Base-by-base conservation (phyloP, 2,888 invertebrate genomes). In the Loripinus fragilis region DNA sequence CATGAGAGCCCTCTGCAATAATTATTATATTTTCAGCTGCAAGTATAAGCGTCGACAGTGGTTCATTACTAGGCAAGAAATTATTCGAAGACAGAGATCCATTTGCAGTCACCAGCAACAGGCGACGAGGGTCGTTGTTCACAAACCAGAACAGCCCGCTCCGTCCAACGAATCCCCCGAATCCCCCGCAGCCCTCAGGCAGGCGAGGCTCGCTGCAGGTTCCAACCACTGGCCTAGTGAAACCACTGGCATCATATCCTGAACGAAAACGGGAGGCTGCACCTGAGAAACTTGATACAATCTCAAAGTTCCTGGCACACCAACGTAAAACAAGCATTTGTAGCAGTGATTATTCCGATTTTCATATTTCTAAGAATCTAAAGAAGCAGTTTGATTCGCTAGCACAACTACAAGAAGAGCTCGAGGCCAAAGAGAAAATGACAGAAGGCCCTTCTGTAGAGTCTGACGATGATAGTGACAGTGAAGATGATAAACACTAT, bases 61-160 rank as follows among this genome's bases (percentile, higher is more conserved):
- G 25, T 25, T 25, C 60, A 3, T 33, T 33, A 20, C 30, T 33
- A 33, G 5, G 33, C 5, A 60, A 60, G 17, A 2, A 12, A 2
- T 12, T 17, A 1, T 12, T 23, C 33, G 33, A 23, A 28, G 69
- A 48, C n/a, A 50, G 33, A 35, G 48, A 50, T 33, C 25, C 30
- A 42, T n/a, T 30, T 25, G 3, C 23, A 20, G 55, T n/a, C 15
- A 42, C 50, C 23, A 67, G 25, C 30, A n/a, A 48, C 1, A 69
- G 42, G 23, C 50, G 70, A 20, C 74, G 50, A 15, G 45, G 60
- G 0, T 82, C 79, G 5, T n/a, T 73, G 17, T 60, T 79, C 66
- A n/a, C 82, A 15, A 79, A 79, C 52, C 76, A 69, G 5, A 12
- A 75, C 10, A 69, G 70, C 23, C 75, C 67, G 7, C 64, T 77